Evolutionary conservation across 2,113 vertebrate species (phyloP), one percentile per base, ranked within the genome.

Genomic region (Cinclus cinclus): DNA sequence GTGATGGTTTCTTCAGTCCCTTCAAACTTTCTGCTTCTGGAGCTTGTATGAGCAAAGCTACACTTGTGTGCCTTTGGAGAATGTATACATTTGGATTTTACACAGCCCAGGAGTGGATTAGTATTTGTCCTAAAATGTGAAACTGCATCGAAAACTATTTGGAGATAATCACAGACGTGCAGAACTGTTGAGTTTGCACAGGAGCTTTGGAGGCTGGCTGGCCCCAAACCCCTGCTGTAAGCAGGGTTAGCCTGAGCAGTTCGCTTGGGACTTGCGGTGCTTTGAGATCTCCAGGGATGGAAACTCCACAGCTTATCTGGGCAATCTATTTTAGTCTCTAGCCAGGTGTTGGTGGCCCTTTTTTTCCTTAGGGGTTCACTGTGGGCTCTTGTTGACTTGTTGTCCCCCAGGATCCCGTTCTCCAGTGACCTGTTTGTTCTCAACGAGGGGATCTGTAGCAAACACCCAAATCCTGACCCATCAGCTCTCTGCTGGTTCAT

Each of bases 51-150:
- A 89, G 8, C 21, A 56, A 22, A 68, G 7, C 21, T 55, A 4
- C 6, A 0, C 11, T 55, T 23, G 1, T 23, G 5, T 35, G 13
- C 4, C 2, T 80, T n/a, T 53, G 42, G 11, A 50, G 18, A 30
- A 24, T 64, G 33, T 46, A 3, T 16, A 3, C 7, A 44, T 79
- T 44, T 79, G 37, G 12, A 3, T 35, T 71, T 79, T 28, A 15
- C 37, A 31, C n/a, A 47, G 41, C 39, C 35, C 31, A 21, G 31
- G 27, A 49, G 30, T 24, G 15, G 15, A 10, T 21, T 69, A 35
- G 30, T 39, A 35, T 64, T 18, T 47, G 8, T 22, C 46, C 27
- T 41, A 35, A 71, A 71, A 53, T 47, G 28, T 52, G 33, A 79
- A 92, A 56, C 44, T 70, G 8, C 35, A 7, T 73, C 27, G 64